These are phyloP conservation scores for Gobionotothen gibberifrons DNA, from an alignment of 2,797 vertebrate genomes.

Conservation along the genomic window DNA sequence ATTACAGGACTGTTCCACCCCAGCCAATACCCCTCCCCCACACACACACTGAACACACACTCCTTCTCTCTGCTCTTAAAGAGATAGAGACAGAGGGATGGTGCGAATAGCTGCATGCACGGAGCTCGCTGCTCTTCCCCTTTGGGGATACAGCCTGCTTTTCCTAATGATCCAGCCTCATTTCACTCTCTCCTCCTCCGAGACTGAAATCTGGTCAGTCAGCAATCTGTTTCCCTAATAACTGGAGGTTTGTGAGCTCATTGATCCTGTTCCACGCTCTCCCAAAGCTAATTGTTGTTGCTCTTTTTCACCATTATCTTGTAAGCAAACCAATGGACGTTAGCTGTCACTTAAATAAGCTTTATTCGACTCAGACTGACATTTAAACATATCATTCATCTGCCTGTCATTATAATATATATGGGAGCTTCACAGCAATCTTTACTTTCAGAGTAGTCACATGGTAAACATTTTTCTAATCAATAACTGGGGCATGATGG, in stretches of 20 bases:
- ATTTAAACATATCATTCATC: slow-evolving; percentile 8
- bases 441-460: neutral
- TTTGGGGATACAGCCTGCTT: slow-evolving; percentile 73
- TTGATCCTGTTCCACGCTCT: slow-evolving; percentile 37
- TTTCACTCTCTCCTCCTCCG: slow-evolving; percentile 57
- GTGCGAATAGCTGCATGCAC: slow-evolving; percentile 58
- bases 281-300: slow-evolving; percentile 35
- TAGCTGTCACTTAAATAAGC: slow-evolving; percentile 21
- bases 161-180: slow-evolving; percentile 79
- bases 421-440: neutral
- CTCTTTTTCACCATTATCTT: slow-evolving; percentile 25
- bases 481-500: slow-evolving; percentile 14
- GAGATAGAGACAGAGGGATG: slow-evolving; percentile 87
- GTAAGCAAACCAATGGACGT: slow-evolving; percentile 25
- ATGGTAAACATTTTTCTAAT: slow-evolving; percentile 22
- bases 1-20: slow-evolving; percentile 86
- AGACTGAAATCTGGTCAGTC: slow-evolving; percentile 59
- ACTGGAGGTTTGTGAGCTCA: slow-evolving; percentile 44
- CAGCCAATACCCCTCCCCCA: slow-evolving; percentile 83
- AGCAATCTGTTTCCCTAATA: slow-evolving; percentile 68
- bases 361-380: slow-evolving; percentile 6
- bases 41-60: slow-evolving; percentile 61
- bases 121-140: slow-evolving; percentile 57
- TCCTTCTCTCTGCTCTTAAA: slow-evolving; percentile 88
- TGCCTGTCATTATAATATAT: neutral